Evolutionary conservation across 2,113 vertebrate genomes (phyloP), one percentile per base, ranked within the genome.

Genomic region (Prionailurus bengalensis): DNA sequence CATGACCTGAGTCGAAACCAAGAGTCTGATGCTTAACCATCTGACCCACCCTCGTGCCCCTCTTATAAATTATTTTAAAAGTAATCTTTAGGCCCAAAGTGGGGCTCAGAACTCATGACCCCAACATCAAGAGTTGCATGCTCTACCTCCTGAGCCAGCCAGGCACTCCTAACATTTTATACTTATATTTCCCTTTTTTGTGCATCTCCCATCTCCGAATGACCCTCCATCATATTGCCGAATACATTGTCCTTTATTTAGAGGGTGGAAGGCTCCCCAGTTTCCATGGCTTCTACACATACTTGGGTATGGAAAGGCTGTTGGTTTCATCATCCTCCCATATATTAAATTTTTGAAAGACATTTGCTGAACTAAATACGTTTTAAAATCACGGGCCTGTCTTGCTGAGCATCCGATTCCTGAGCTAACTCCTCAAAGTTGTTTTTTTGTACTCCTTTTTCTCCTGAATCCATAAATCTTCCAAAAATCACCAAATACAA

Each of bases 381-480:
- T 51, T 95, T 76, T 88, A 21, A 92, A 92, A 84, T 78, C 63
- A 86, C 13, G 48, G 48, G 31, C 13, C 65, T 76, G 61, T 29
- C 61, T 58, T 82, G 78, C 27, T 51, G 63, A 91, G n/a, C 61
- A 51, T 48, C n/a, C 27, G 33, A 92, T 48, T 17, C 70, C 74
- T 82, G 45, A 66, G 45, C 31, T 58, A 88, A 68, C 58, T 76
- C 33, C 70, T 93, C 53, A 36, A 74, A 81, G 29, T 92, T 66
- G 0, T 31, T 79, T 92, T 55, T 29, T 70, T 42, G 80, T 86
- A 86, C 5, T 90, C 71, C 6, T 36, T 73, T 80, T 36, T 74
- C 7, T 79, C 39, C 31, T 90, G 55, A 85, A 91, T 85, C 71
- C 39, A 91, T 68, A 68, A 39, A 88, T 91, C 74, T 74, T 91